Conservation (phyloP, 1,140 invertebrate species). For the Drosophila baimaii region DNA sequence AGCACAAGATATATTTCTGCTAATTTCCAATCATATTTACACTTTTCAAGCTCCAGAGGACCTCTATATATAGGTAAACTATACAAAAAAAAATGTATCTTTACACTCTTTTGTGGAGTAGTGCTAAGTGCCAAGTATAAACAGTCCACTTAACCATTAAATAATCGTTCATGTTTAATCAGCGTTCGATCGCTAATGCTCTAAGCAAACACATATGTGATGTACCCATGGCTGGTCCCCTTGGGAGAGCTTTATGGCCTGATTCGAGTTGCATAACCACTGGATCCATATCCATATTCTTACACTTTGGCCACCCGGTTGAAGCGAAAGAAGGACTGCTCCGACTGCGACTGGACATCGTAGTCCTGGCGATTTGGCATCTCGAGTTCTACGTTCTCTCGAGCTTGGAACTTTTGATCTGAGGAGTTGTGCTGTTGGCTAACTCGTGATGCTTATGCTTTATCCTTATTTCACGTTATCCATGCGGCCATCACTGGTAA, state of each 20-base stretch:
- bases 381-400: slow-evolving; percentile 1
- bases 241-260: slow-evolving; percentile 16
- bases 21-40: neutral
- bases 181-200: slow-evolving; percentile 65
- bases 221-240: slow-evolving; percentile 28
- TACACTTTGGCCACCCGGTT: slow-evolving; percentile 82
- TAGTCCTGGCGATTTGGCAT: slow-evolving; percentile 69
- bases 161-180: slow-evolving; percentile 70
- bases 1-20: too few species aligned
- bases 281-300: slow-evolving; percentile 34
- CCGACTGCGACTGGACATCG: slow-evolving; percentile 74
- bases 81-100: neutral
- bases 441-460: slow-evolving; percentile 21
- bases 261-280: slow-evolving; percentile 37
- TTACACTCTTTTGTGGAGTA: slow-evolving; percentile 22
- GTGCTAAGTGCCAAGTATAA: slow-evolving; percentile 44
- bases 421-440: slow-evolving; percentile 17
- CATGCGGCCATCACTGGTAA: slow-evolving; percentile 59
- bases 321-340: slow-evolving; percentile 69
- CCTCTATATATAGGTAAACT: slow-evolving; percentile 9
- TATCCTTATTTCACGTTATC: slow-evolving; percentile 54
- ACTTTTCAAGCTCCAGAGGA: neutral
- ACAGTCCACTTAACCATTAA: slow-evolving; percentile 63
- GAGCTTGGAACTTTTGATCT: slow-evolving; percentile 18
- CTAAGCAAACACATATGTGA: slow-evolving; percentile 40